phyloP scores from a whole-genome alignment of 1,140 invertebrate species.

The Tetraneura akinire region DNA sequence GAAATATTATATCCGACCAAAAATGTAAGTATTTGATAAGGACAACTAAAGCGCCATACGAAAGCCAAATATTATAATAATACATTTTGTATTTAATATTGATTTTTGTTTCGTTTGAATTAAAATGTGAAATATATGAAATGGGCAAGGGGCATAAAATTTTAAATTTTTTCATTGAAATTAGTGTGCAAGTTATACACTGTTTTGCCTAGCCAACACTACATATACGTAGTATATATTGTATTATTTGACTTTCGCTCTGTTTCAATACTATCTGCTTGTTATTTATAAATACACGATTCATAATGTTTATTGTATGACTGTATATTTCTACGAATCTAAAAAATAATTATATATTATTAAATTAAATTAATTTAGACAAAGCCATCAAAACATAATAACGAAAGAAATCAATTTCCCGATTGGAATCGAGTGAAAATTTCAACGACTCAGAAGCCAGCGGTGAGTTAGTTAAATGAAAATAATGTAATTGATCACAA shows the following conservation, averaged over 20 bases:
- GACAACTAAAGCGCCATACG: no score
- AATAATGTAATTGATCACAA: background rate
- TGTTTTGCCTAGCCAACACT: no score
- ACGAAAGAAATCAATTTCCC: background rate
- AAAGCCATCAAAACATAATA: background rate
- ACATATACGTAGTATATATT: no score
- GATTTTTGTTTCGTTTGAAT: no score
- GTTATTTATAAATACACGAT: background rate
- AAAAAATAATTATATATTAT: background rate
- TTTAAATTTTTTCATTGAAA: no score
- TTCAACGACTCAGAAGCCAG: slow-evolving; percentile 5
- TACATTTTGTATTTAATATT: no score
- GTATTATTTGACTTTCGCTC: background rate
- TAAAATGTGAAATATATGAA: no score
- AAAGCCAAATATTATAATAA: background rate
- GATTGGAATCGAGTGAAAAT: slow-evolving; percentile 29
- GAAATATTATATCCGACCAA: background rate
- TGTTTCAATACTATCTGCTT: background rate
- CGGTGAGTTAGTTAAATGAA: background rate
- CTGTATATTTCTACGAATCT: no score
- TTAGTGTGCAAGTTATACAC: no score
- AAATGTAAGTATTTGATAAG: slow-evolving; percentile 3
- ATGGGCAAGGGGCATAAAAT: no score
- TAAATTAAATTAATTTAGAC: background rate
- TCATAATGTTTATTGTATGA: background rate